A percentile compares a stretch with the other conserved stretches of the same genome.
Conservation (phyloP, 1,140 invertebrate species). For the Rhagoletis pomonella region DNA sequence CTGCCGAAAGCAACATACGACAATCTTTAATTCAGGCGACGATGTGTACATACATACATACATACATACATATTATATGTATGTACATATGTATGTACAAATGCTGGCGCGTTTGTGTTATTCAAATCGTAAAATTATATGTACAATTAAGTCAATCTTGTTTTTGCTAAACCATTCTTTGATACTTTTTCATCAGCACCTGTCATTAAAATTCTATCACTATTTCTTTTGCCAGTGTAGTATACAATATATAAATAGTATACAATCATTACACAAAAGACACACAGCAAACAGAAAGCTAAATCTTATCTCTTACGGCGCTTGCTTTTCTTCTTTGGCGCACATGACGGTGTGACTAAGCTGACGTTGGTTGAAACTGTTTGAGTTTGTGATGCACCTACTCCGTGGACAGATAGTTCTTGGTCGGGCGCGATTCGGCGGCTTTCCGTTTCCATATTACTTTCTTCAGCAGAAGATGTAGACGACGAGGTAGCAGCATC, state of each 20-base stretch:
- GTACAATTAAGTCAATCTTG: background rate
- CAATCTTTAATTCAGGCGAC: too few relatives aligned
- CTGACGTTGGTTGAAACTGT: constrained; percentile 46
- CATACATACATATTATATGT: too few relatives aligned
- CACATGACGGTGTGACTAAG: constrained; percentile 63
- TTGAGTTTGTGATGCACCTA: background rate
- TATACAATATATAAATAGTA: constrained; percentile 67
- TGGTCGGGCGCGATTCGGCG: background rate
- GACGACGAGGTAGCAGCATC: constrained; percentile 72
- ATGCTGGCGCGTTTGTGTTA: background rate
- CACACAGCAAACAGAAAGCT: constrained; percentile 73
- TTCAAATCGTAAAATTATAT: background rate
- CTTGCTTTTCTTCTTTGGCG: constrained; percentile 72
- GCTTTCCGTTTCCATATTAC: constrained; percentile 61
- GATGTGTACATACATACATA: too few relatives aligned
- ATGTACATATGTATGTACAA: too few relatives aligned
- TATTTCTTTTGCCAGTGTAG: constrained; percentile 21
- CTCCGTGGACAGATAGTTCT: background rate
- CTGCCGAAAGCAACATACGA: too few relatives aligned
- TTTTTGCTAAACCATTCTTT: background rate
- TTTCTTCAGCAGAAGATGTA: constrained; percentile 69
- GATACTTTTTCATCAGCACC: background rate
- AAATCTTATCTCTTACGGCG: constrained; percentile 74
- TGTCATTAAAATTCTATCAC: background rate
- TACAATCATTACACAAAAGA: constrained; percentile 69